Percentiles rank a stretch among this genome's conserved stretches.
phyloP scores from a whole-genome alignment of 1,140 invertebrate genomes.

The Tetragonula clypearis region DNA sequence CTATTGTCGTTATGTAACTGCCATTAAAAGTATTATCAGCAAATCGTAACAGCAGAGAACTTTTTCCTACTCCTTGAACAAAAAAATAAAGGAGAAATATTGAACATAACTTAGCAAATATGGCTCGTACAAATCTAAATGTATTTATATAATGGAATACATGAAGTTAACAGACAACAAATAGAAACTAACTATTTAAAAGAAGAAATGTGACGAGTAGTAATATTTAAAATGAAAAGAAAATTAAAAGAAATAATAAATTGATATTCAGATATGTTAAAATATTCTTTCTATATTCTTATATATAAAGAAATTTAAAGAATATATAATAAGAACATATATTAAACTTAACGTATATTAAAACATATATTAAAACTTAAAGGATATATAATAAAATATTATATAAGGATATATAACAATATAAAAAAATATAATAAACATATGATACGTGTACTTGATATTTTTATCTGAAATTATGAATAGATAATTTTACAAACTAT shows the following conservation, averaged over 20 bases:
- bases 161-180: background rate
- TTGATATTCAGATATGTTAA: too few species aligned
- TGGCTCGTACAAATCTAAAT: background rate
- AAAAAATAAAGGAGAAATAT: constrained; percentile 24
- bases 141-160: background rate
- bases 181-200: background rate
- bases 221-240: too few species aligned
- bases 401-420: too few species aligned
- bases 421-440: too few species aligned
- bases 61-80: constrained; percentile 97
- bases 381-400: too few species aligned
- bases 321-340: background rate
- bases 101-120: background rate
- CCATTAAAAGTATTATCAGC: constrained; percentile 99
- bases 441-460: too few species aligned
- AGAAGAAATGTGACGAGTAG: background rate
- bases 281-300: background rate
- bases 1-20: constrained; percentile 99
- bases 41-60: constrained; percentile 97
- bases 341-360: background rate
- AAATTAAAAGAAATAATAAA: too few species aligned
- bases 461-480: too few species aligned
- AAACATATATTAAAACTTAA: background rate
- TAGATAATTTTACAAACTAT: too few species aligned
- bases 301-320: background rate